Conservation (phyloP, 2,797 vertebrate genomes). For the Myotis findleyi region DNA sequence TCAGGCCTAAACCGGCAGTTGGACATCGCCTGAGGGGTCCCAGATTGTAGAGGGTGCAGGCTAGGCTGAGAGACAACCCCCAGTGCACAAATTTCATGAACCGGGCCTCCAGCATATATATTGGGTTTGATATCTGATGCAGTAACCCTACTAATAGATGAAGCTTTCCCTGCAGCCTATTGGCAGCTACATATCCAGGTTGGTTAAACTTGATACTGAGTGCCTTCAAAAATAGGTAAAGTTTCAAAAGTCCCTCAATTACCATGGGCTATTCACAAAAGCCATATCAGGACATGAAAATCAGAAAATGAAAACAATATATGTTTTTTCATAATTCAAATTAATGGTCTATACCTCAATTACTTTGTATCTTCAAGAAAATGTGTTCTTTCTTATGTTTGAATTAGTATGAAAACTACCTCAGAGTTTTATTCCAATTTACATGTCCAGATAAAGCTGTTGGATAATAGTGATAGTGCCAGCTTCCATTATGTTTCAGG, state of each 20-base stretch:
- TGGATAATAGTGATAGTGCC: slow-evolving; percentile 63
- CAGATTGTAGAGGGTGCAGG: too few relatives aligned
- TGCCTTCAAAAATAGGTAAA: slow-evolving; percentile 17
- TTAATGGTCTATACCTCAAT: slow-evolving; percentile 71
- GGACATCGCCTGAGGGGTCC: too few relatives aligned
- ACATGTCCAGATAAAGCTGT: slow-evolving; percentile 64
- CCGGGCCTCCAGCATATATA: too few relatives aligned
- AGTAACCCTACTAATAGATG: neutral
- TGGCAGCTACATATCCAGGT: neutral
- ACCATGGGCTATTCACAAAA: slow-evolving; percentile 30
- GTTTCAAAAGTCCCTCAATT: slow-evolving; percentile 63
- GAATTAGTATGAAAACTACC: slow-evolving; percentile 67
- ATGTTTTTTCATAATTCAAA: slow-evolving; percentile 73
- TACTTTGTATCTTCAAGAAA: slow-evolving; percentile 74
- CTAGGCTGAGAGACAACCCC: too few relatives aligned
- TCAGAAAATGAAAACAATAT: slow-evolving; percentile 74
- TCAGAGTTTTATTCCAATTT: slow-evolving; percentile 78
- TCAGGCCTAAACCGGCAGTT: too few relatives aligned
- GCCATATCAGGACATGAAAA: slow-evolving; percentile 49
- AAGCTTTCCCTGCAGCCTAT: neutral
- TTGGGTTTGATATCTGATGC: neutral
- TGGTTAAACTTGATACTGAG: slow-evolving; percentile 44
- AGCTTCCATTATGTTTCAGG: slow-evolving; percentile 61
- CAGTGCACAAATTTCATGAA: too few relatives aligned
- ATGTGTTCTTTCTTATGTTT: slow-evolving; percentile 73